Evolutionary conservation across 1,140 invertebrate species (phyloP).

Genomic region (Apis cerana): DNA sequence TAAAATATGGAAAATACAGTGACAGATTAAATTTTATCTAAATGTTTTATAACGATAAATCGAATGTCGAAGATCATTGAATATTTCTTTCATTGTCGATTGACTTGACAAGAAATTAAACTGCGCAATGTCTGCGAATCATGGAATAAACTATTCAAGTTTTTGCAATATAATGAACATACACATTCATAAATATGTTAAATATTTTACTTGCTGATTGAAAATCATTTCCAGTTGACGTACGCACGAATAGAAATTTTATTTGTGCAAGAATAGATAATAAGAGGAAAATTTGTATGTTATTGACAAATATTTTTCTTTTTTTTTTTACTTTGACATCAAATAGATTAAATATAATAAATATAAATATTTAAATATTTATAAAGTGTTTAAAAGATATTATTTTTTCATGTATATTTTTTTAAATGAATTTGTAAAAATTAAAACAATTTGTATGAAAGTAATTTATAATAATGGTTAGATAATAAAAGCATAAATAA

Average conservation of each 20-base stretch:
- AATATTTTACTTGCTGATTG: not conserved
- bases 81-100: constrained; percentile 5
- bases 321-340: not conserved
- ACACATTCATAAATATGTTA: not conserved
- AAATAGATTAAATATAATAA: too few relatives aligned
- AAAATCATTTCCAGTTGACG: not conserved
- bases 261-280: not conserved
- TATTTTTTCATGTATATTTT: too few relatives aligned
- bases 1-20: not conserved
- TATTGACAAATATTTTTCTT: not conserved
- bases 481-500: not conserved
- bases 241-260: not conserved
- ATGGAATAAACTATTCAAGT: constrained; percentile 6
- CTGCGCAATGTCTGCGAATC: not conserved
- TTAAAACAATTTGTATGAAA: not conserved
- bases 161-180: not conserved
- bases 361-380: too few relatives aligned
- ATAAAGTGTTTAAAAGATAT: too few relatives aligned
- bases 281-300: not conserved
- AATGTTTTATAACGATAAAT: not conserved
- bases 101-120: not conserved
- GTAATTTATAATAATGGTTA: not conserved
- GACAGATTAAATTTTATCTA: constrained; percentile 19
- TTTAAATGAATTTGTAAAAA: too few relatives aligned
- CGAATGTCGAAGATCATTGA: constrained; percentile 29